Evolutionary conservation across 2,888 invertebrate genomes (phyloP).

Genomic region (Dermolepida albohirtum): DNA sequence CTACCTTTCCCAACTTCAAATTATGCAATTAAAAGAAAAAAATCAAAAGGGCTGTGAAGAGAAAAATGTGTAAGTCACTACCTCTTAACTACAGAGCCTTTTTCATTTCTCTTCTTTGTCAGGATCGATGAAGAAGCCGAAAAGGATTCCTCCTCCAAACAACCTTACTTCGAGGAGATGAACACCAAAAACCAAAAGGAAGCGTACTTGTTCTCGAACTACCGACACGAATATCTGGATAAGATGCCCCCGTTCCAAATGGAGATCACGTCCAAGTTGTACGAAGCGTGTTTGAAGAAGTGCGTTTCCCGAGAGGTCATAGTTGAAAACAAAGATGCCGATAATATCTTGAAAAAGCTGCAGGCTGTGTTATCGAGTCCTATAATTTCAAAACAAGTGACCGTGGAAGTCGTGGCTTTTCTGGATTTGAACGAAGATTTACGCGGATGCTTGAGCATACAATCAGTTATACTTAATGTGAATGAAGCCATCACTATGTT

Average conservation of each 20-base stretch:
- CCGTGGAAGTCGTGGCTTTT: constrained; percentile 73
- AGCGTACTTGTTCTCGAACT: constrained; percentile 64
- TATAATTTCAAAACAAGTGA: constrained; percentile 67
- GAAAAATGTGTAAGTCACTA: constrained; percentile 39
- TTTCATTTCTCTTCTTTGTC: neutral
- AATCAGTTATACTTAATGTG: constrained; percentile 66
- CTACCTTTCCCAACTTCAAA: constrained; percentile 67
- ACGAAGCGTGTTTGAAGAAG: constrained; percentile 50
- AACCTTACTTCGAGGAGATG: constrained; percentile 47
- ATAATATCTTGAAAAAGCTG: constrained; percentile 61
- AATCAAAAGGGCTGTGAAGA: constrained; percentile 18
- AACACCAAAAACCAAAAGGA: constrained; percentile 54
- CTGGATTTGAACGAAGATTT: constrained; percentile 69
- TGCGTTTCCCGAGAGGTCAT: constrained; percentile 38
- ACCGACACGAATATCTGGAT: constrained; percentile 66
- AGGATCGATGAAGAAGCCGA: constrained; percentile 48
- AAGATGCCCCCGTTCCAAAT: constrained; percentile 67
- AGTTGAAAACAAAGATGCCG: constrained; percentile 55
- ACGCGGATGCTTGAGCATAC: constrained; percentile 68
- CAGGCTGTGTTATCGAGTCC: constrained; percentile 72
- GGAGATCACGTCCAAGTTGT: constrained; percentile 60
- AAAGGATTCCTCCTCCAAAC: constrained; percentile 55
- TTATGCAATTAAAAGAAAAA: constrained; percentile 59
- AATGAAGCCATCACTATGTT: constrained; percentile 69
- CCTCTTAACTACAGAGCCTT: no score